Evolutionary conservation across 2,113 vertebrate genomes (phyloP).

Genomic region (Hemibates koningsi): DNA sequence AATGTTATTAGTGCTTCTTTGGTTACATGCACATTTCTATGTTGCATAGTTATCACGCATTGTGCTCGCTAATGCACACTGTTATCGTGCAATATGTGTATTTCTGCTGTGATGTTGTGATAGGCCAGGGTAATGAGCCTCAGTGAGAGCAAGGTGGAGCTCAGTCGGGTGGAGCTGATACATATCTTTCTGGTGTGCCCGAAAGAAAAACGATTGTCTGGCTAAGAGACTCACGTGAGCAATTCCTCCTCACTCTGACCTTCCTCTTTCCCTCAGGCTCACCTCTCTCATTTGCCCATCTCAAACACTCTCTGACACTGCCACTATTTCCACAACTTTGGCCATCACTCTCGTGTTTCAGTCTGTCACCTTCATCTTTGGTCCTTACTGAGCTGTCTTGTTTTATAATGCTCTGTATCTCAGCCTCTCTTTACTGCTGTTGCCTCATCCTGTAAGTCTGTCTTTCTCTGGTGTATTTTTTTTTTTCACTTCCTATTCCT

Average conservation of each 20-base stretch:
- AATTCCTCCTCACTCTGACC: constrained; percentile 8
- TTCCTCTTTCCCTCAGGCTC: neutral
- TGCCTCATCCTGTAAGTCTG: neutral
- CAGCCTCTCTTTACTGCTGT: neutral
- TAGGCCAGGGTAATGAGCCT: constrained; percentile 56
- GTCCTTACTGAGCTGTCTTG: constrained; percentile 8
- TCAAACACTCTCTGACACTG: neutral
- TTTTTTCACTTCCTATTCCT: neutral
- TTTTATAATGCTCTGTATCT: neutral
- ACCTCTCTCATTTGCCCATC: neutral
- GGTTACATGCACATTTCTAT: neutral
- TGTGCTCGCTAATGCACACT: neutral
- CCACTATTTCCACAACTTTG: constrained; percentile 11
- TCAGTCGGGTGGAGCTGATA: constrained; percentile 48
- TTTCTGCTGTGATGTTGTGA: constrained; percentile 33
- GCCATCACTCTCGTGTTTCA: neutral
- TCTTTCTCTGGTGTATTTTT: neutral
- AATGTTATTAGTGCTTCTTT: neutral
- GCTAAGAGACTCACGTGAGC: neutral
- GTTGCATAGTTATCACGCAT: neutral
- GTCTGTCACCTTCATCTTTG: constrained; percentile 18
- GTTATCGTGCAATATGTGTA: constrained; percentile 27
- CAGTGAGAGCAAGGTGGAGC: constrained; percentile 45
- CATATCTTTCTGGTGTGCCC: constrained; percentile 45
- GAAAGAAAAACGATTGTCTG: constrained; percentile 43